Conservation (phyloP, 2,797 vertebrate genomes). For the Semaprochilodus insignis region DNA sequence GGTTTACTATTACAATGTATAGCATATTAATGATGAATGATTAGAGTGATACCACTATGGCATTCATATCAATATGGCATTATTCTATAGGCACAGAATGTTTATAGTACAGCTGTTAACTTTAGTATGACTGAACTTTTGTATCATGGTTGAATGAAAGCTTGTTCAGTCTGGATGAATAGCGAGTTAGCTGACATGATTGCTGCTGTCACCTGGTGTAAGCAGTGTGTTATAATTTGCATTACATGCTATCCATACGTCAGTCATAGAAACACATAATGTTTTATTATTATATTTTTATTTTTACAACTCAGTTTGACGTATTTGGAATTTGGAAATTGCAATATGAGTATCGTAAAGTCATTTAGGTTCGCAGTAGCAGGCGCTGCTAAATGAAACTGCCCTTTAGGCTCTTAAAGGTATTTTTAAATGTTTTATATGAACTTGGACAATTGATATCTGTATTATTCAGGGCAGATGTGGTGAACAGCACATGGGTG, state of each 20-base stretch:
- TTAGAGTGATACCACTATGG: no score
- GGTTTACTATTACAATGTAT: no score
- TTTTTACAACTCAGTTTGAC: not conserved
- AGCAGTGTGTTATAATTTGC: not conserved
- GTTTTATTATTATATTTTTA: not conserved
- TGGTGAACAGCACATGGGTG: not conserved
- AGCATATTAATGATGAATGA: no score
- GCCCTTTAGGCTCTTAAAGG: constrained; percentile 7
- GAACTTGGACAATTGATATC: not conserved
- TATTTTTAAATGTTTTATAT: not conserved
- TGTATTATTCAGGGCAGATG: not conserved
- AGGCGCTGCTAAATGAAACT: not conserved
- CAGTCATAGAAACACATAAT: not conserved
- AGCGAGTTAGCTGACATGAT: not conserved
- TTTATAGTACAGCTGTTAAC: no score
- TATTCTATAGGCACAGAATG: no score
- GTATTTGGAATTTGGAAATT: not conserved
- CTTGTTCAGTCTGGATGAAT: no score
- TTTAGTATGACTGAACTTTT: no score
- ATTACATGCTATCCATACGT: not conserved
- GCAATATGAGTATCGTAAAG: constrained; percentile 29
- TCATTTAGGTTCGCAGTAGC: not conserved
- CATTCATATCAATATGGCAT: no score
- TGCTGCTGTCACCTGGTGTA: not conserved
- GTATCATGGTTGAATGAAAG: no score